A percentile compares a stretch with the other conserved stretches of the same genome.
Evolutionary conservation across 2,113 vertebrate genomes (phyloP).

Genomic region (Archocentrus centrarchus): DNA sequence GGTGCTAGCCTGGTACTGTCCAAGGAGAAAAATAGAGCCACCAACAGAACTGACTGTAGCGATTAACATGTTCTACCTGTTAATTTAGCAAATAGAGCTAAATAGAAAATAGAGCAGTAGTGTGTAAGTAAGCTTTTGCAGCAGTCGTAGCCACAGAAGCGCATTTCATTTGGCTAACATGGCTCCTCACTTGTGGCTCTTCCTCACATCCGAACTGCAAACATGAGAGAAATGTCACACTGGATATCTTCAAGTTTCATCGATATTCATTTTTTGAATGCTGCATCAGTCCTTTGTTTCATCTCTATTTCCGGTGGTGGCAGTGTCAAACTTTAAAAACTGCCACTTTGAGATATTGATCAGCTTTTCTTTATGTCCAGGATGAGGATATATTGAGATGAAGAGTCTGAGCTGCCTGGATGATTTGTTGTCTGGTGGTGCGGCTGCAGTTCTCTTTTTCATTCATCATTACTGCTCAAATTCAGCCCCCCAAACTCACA

Average conservation of each 20-base stretch:
- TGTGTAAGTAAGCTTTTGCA: neutral
- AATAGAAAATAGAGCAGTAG: neutral
- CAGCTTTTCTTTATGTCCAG: neutral
- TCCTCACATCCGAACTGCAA: neutral
- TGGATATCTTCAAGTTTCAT: neutral
- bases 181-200: neutral
- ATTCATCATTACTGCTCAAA: conserved; percentile 50
- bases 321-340: neutral
- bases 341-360: conserved; percentile 1
- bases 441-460: conserved; percentile 5
- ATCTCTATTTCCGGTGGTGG: neutral
- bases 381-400: conserved; percentile 15
- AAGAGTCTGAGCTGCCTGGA: neutral
- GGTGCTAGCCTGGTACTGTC: neutral
- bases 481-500: conserved; percentile 25
- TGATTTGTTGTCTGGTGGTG: conserved; percentile 33
- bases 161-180: neutral
- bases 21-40: neutral
- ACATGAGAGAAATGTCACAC: neutral
- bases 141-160: neutral
- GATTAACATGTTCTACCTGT: neutral
- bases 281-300: neutral
- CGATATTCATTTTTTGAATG: neutral
- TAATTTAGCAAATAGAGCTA: neutral
- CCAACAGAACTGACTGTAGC: neutral